These are phyloP conservation scores for Pollenia angustigena DNA, from an alignment of 2,888 invertebrate species.

Conservation along the genomic window DNA sequence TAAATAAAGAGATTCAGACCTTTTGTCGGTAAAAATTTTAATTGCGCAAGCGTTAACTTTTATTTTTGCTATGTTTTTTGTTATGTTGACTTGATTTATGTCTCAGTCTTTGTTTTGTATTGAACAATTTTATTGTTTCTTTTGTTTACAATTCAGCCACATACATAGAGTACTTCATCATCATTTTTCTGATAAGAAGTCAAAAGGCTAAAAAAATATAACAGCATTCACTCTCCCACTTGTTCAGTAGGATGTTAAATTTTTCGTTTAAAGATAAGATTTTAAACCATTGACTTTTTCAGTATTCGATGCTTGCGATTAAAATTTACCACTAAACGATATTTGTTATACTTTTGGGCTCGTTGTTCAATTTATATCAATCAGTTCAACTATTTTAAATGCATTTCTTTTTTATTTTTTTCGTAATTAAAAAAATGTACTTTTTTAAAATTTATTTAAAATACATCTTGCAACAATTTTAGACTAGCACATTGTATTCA, in stretches of 20 bases:
- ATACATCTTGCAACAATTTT: too few species aligned
- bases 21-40: conserved; percentile 35
- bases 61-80: not conserved
- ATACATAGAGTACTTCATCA: too few species aligned
- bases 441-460: too few species aligned
- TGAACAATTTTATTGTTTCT: conserved; percentile 23
- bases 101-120: conserved; percentile 28
- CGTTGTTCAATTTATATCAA: too few species aligned
- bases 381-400: too few species aligned
- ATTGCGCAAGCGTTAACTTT: conserved; percentile 54
- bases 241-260: not conserved
- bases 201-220: conserved; percentile 30
- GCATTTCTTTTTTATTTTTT: too few species aligned
- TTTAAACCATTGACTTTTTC: not conserved
- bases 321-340: too few species aligned
- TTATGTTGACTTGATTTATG: conserved; percentile 7
- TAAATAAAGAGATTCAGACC: conserved; percentile 39
- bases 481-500: too few species aligned
- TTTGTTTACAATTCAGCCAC: conserved; percentile 42
- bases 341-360: not conserved
- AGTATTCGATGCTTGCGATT: too few species aligned
- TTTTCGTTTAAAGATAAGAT: conserved; percentile 21
- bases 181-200: conserved; percentile 57
- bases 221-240: not conserved
- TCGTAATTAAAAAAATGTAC: too few species aligned